phyloP scores from a whole-genome alignment of 2,888 invertebrate genomes.

The Cerastis leucographa region DNA sequence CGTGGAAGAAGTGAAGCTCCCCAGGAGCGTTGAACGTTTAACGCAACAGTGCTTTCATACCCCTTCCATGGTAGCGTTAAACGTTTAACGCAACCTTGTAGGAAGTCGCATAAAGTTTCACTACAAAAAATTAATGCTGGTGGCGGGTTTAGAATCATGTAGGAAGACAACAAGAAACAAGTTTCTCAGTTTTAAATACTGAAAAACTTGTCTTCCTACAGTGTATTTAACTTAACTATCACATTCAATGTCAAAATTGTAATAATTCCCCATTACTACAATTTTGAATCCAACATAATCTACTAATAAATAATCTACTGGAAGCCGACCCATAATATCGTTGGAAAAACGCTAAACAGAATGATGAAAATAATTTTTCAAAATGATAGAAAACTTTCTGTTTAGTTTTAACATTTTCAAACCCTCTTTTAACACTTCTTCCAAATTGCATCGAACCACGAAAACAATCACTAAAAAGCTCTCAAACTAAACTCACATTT shows the following conservation, averaged over 20 bases:
- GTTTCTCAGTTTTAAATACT: no score
- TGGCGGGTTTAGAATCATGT: neutral
- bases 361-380: neutral
- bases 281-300: neutral
- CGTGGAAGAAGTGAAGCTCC: no score
- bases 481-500: slow-evolving; percentile 26
- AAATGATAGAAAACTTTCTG: neutral
- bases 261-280: neutral
- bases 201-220: neutral
- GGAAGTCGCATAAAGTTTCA: no score
- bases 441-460: slow-evolving; percentile 1
- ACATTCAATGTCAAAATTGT: neutral
- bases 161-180: no score
- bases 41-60: no score
- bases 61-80: no score
- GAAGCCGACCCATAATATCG: neutral
- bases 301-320: neutral
- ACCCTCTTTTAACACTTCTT: neutral
- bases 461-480: slow-evolving; percentile 15
- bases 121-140: neutral
- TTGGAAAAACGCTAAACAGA: neutral
- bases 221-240: neutral
- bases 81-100: no score
- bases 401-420: neutral
- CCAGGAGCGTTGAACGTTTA: no score